Conservation (phyloP, 1,140 invertebrate species). For the Pissodes strobi region DNA sequence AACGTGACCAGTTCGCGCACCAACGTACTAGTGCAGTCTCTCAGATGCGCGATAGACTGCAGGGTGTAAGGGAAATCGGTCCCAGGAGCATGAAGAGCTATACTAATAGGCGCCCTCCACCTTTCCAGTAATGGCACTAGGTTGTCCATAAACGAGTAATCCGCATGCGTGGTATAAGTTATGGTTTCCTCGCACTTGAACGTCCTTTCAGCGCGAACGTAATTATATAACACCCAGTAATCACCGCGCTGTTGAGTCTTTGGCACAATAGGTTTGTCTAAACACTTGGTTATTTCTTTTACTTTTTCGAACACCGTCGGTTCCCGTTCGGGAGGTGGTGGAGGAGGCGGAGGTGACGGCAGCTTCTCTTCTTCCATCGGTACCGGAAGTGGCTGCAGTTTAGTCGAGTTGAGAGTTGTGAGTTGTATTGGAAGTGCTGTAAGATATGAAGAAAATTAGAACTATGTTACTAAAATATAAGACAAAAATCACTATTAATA, state of each 20-base stretch:
- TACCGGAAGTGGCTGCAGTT: not conserved
- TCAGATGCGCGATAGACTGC: conserved; percentile 69
- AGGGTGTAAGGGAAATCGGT: conserved; percentile 68
- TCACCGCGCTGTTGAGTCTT: conserved; percentile 78
- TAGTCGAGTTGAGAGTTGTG: not conserved
- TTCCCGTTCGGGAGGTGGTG: conserved; percentile 4
- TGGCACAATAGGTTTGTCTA: conserved; percentile 66
- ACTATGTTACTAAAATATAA: not conserved
- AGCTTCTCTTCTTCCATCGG: not conserved
- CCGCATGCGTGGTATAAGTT: conserved; percentile 91
- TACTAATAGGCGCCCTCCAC: conserved; percentile 72
- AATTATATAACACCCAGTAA: conserved; percentile 90
- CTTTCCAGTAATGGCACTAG: conserved; percentile 78
- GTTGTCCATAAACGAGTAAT: conserved; percentile 90
- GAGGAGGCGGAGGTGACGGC: not conserved
- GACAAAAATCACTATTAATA: not conserved
- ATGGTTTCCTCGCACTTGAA: conserved; percentile 87
- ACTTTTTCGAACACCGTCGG: conserved; percentile 49
- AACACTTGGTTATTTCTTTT: conserved; percentile 63
- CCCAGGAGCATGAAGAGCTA: conserved; percentile 78
- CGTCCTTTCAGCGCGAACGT: conserved; percentile 71
- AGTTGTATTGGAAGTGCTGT: conserved; percentile 5
- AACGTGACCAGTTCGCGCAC: conserved; percentile 79
- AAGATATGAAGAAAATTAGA: too few species aligned
- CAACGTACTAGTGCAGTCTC: conserved; percentile 68